phyloP scores from a whole-genome alignment of 1,140 invertebrate genomes.

The Cyclargus thomasi region DNA sequence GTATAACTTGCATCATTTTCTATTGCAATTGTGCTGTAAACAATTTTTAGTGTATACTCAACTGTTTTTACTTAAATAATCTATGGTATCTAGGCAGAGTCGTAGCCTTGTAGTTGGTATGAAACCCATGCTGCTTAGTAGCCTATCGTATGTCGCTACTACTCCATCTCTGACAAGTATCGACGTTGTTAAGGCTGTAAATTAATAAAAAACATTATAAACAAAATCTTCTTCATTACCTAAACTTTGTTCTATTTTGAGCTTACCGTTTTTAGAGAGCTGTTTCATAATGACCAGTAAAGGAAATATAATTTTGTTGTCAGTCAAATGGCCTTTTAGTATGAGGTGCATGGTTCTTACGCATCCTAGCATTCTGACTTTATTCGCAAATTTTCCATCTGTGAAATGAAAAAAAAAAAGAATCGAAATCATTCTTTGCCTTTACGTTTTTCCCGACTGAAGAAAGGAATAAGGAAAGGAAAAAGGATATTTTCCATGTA shows the following conservation, averaged over 20 bases:
- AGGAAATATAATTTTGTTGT: conserved; percentile 77
- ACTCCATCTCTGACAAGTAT: conserved; percentile 80
- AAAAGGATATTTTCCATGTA: no score
- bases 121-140: conserved; percentile 78
- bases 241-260: neutral
- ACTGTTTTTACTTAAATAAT: conserved; percentile 80
- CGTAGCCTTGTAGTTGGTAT: conserved; percentile 78
- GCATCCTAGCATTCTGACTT: conserved; percentile 76
- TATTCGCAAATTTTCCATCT: conserved; percentile 80
- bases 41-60: conserved; percentile 29
- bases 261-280: conserved; percentile 79
- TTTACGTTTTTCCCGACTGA: no score
- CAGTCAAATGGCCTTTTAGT: conserved; percentile 78
- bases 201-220: conserved; percentile 13
- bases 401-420: conserved; percentile 37
- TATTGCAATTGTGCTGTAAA: neutral
- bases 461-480: no score
- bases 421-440: no score
- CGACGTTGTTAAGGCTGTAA: conserved; percentile 77
- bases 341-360: conserved; percentile 78
- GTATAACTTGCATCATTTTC: neutral
- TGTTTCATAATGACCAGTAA: conserved; percentile 79
- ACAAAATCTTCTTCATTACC: no score
- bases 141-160: conserved; percentile 78
- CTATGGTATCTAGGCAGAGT: conserved; percentile 79